Evolutionary conservation across 2,888 invertebrate species (phyloP), one percentile per base, ranked within the genome.

Genomic region (Proisotoma minuta): DNA sequence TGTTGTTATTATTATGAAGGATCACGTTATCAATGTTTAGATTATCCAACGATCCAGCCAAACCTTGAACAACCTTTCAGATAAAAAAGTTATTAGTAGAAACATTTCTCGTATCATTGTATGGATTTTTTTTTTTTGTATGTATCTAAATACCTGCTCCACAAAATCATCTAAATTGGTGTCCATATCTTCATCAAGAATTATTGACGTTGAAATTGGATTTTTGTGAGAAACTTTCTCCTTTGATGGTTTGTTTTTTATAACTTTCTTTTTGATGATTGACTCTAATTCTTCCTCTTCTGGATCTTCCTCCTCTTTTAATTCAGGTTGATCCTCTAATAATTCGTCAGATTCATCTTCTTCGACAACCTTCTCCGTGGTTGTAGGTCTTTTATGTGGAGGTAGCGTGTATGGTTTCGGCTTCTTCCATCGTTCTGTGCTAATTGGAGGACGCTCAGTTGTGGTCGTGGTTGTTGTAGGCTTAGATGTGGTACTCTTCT

Each of bases 231-330:
- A 49, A 20, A 82, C 81, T 75, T 57, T 39, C 8, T 54, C 3
- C 47, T 61, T 65, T 5, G 54, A 75, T 1, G 70, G 71, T 0
- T 77, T 77, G 1, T 81, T 81, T 12, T 81, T 80, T 66, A 76
- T 62, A 3, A 68, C 48, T 39, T 75, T 76, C 76, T 73, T 2
- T 74, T 78, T n/a, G 66, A 65, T 28, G 76, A 74, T 0, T 77
- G 75, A 1, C 82, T 81, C 59, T 76, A 79, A 51, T 78, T 79
- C 1, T 80, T 79, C 1, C 79, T 76, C 39, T 77, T 77, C 20
- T 48, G 34, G n/a, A 54, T 58, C 24, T 24, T 51, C 18, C 39
- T 27, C 12, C 81, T 77, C 5, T 75, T 76, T 5, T 76, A 49
- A 4, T 77, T 75, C 18, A 77, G 78, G 40, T 75, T 77, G 12